phyloP scores from a whole-genome alignment of 2,888 invertebrate species.

The Polylopha cassiicola region DNA sequence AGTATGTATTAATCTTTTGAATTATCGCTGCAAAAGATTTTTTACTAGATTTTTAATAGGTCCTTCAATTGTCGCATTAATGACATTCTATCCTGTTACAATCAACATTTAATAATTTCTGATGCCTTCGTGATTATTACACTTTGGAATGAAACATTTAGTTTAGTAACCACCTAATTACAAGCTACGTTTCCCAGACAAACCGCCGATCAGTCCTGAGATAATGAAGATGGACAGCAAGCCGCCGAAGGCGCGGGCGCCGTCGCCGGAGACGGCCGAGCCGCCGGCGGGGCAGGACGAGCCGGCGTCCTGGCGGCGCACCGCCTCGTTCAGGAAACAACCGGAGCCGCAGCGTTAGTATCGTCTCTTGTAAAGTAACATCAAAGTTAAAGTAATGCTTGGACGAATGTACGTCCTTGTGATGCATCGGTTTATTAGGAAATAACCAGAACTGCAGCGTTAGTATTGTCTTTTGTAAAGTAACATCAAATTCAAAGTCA shows the following conservation, averaged over 20 bases:
- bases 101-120: no score
- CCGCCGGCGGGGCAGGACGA: constrained; percentile 42
- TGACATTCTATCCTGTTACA: no score
- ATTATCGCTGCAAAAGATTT: no score
- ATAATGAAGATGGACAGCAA: constrained; percentile 61
- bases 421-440: constrained; percentile 60
- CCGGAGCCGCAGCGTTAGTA: constrained; percentile 55
- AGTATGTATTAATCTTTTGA: no score
- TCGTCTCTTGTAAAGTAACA: no score
- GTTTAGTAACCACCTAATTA: not conserved
- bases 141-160: no score
- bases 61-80: no score
- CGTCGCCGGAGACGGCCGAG: constrained; percentile 51
- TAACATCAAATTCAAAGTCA: no score
- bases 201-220: constrained; percentile 50
- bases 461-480: constrained; percentile 38
- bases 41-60: no score
- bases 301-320: constrained; percentile 66
- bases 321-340: constrained; percentile 57
- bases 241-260: constrained; percentile 61
- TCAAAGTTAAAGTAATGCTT: no score
- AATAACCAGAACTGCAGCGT: constrained; percentile 52
- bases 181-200: constrained; percentile 40
- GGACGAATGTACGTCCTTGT: constrained; percentile 66
- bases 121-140: no score